These are phyloP conservation scores for Athalia rosae DNA, from an alignment of 2,888 invertebrate species.

Conservation along the genomic window DNA sequence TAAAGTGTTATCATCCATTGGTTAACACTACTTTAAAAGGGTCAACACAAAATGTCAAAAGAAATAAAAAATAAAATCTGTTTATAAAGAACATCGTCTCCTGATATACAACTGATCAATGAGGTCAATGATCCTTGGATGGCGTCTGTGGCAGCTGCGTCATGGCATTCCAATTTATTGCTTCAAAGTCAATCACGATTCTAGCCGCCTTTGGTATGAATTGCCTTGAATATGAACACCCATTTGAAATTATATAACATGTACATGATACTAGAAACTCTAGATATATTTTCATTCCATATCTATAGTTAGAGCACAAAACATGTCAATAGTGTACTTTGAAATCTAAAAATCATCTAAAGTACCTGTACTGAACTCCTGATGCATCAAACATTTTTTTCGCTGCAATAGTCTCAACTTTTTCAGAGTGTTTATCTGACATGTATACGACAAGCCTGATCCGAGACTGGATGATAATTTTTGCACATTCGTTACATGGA, in stretches of 20 bases:
- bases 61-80: conserved; percentile 49
- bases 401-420: conserved; percentile 83
- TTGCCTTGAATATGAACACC: conserved; percentile 75
- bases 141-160: conserved; percentile 74
- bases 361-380: conserved; percentile 81
- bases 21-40: conserved; percentile 20
- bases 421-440: conserved; percentile 87
- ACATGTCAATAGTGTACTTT: not conserved
- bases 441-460: conserved; percentile 87
- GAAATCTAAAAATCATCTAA: not conserved
- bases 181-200: conserved; percentile 82
- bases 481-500: conserved; percentile 98
- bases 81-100: conserved; percentile 42
- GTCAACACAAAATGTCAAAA: conserved; percentile 51
- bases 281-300: too few relatives aligned
- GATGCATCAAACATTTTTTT: conserved; percentile 88
- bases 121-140: conserved; percentile 56
- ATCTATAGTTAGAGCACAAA: not conserved
- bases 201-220: conserved; percentile 78
- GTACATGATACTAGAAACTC: too few relatives aligned
- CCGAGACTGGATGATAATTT: conserved; percentile 95
- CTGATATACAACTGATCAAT: conserved; percentile 13
- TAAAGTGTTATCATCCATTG: not conserved
- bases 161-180: conserved; percentile 78
- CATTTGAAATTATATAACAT: conserved; percentile 19